A percentile compares a stretch with the other conserved stretches of the same genome.
Evolutionary conservation across 2,888 invertebrate genomes (phyloP).

Genomic region (Xylocampa areola): DNA sequence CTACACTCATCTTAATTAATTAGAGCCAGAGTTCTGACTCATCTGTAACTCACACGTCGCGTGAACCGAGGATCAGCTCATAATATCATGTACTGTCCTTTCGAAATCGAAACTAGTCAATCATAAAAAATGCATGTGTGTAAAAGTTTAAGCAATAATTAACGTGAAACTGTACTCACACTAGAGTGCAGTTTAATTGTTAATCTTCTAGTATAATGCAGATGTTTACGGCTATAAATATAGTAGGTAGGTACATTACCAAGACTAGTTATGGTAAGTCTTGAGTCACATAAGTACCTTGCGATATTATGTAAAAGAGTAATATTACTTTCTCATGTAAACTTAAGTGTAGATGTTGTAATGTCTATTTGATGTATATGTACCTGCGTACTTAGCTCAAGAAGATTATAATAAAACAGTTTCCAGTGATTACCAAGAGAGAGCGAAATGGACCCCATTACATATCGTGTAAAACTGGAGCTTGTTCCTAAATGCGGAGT

Average conservation of each 20-base stretch:
- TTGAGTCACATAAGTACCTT: slow-evolving; percentile 13
- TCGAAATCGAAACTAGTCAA: too few relatives aligned
- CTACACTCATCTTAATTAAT: too few relatives aligned
- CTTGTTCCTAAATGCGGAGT: slow-evolving; percentile 66
- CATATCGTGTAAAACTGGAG: slow-evolving; percentile 62
- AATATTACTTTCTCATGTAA: slow-evolving; percentile 37
- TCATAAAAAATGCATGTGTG: too few relatives aligned
- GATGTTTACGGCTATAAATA: slow-evolving; percentile 20
- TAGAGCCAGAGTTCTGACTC: too few relatives aligned
- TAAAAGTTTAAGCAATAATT: too few relatives aligned
- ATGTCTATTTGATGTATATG: slow-evolving; percentile 21
- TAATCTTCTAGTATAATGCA: too few relatives aligned
- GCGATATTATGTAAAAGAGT: slow-evolving; percentile 37
- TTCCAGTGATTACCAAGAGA: slow-evolving; percentile 60
- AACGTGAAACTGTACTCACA: too few relatives aligned
- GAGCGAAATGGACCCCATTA: slow-evolving; percentile 63
- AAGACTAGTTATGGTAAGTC: slow-evolving; percentile 36
- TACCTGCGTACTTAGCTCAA: too few relatives aligned
- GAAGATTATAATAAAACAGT: slow-evolving; percentile 55
- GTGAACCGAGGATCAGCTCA: too few relatives aligned
- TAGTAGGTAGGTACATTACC: slow-evolving; percentile 23
- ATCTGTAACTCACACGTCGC: too few relatives aligned
- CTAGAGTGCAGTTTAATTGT: too few relatives aligned
- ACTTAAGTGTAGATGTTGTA: slow-evolving; percentile 26
- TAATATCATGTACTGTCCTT: too few relatives aligned